Base-by-base conservation (phyloP, 1,140 invertebrate species). In the Drosophila repletoides region DNA sequence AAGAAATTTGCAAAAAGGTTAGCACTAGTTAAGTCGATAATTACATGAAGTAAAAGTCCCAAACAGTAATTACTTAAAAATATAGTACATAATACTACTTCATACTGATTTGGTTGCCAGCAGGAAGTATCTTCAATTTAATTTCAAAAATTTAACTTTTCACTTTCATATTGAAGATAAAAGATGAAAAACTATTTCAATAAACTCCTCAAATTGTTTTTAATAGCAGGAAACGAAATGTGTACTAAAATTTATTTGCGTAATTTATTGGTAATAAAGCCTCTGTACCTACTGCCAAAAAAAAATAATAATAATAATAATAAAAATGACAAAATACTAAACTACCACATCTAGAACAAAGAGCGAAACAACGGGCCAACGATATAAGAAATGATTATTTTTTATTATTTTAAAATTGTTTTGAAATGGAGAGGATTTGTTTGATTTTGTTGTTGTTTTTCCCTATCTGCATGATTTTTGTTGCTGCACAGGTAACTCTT, bases 361-460 rank as follows among this genome's bases (percentile, higher is more conserved):
- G 53, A 69, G 49, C 19, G 17, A 56, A 69, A 73, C 69, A 76
- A 69, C 28, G 28, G 21, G 40, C 2, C 55, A 49, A 46, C 65
- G 40, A 58, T 69, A 59, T 49, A 43, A 66, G 56, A 43, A 53
- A 63, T 7, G 46, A 76, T 70, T 69, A 51, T 52, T 59, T 76
- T 79, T 81, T 80, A 80, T 80, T 80, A 76, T 81, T 76, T 80
- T 83, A 64, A 77, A 79, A 77, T 71, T 76, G 66, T 72, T 58
- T 17, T n/a, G 17, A 6, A 34, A 28, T n/a, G 3, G 12, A 12
- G 2, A 9, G 14, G 56, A n/a, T 17, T 24, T 36, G 29, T 33
- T 43, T 72, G 41, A 33, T 72, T 51, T 56, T 56, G 24, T 9
- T 45, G 41, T 19, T 45, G n/a, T 9, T 28, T 22, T 15, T 29